A percentile compares a stretch with the other conserved stretches of the same genome.
phyloP scores from a whole-genome alignment of 2,797 vertebrate species.

The Mormyrus proboscirostris region DNA sequence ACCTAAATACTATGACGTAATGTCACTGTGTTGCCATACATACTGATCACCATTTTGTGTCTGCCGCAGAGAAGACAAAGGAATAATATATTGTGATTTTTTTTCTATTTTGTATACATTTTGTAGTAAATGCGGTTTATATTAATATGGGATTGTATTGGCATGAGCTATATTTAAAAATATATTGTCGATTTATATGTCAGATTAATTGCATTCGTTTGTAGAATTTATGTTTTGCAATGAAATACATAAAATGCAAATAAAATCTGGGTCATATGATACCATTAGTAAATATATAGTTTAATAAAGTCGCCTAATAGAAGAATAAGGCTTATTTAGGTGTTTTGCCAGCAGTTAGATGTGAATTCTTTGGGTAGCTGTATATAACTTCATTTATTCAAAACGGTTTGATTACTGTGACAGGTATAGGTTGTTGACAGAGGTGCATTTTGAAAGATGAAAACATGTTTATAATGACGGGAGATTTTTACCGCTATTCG shows the following conservation, averaged over 20 bases:
- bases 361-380: background rate
- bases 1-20: conserved; percentile 22
- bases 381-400: background rate
- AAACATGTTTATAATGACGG: background rate
- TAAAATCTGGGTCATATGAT: background rate
- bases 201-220: background rate
- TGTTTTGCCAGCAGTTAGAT: background rate
- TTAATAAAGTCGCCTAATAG: background rate
- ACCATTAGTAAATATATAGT: background rate
- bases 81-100: conserved; percentile 19
- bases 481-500: background rate
- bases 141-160: background rate
- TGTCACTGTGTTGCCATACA: conserved; percentile 21
- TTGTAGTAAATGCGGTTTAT: background rate
- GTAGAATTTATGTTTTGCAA: background rate
- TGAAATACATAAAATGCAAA: conserved; percentile 1
- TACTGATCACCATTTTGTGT: conserved; percentile 28
- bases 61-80: conserved; percentile 28
- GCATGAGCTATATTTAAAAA: background rate
- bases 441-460: background rate
- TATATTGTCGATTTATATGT: background rate
- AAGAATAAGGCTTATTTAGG: background rate
- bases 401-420: background rate
- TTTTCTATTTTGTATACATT: background rate
- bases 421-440: background rate